Evolutionary conservation across 2,113 vertebrate species (phyloP).

Genomic region (Passerina amoena): DNA sequence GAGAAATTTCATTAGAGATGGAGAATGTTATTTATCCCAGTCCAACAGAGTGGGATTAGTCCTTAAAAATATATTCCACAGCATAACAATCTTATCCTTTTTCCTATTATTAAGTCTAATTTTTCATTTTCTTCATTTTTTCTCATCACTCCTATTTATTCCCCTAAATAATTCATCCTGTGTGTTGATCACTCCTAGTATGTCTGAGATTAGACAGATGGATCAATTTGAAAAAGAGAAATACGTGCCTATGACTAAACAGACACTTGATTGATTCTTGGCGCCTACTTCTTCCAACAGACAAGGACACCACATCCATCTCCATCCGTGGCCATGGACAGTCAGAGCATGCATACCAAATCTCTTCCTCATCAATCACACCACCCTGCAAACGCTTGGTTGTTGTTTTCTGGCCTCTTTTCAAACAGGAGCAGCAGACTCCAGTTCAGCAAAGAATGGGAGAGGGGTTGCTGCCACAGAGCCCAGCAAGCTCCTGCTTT

Average conservation of each 20-base stretch:
- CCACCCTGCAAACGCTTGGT: background rate
- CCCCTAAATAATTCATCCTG: conserved; percentile 35
- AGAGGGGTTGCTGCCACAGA: rapidly evolving
- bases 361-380: conserved; percentile 27
- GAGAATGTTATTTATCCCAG: background rate
- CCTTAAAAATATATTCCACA: background rate
- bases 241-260: conserved; percentile 38
- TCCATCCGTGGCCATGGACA: background rate
- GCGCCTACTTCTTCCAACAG: conserved; percentile 1
- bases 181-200: conserved; percentile 17
- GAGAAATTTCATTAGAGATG: background rate
- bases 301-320: conserved; percentile 45
- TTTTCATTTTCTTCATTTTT: conserved; percentile 5
- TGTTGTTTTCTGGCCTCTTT: background rate
- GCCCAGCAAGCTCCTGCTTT: background rate
- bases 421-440: background rate
- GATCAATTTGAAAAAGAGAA: conserved; percentile 38
- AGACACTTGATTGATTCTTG: conserved; percentile 38
- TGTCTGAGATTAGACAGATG: conserved; percentile 17
- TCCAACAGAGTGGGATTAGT: background rate
- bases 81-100: background rate
- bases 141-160: conserved; percentile 27
- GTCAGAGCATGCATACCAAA: conserved; percentile 30
- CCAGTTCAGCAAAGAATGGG: background rate
- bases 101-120: background rate